Percentiles rank a stretch among this genome's conserved stretches.
Conservation (phyloP, 2,888 invertebrate genomes). For the Petrolisthes cinctipes region DNA sequence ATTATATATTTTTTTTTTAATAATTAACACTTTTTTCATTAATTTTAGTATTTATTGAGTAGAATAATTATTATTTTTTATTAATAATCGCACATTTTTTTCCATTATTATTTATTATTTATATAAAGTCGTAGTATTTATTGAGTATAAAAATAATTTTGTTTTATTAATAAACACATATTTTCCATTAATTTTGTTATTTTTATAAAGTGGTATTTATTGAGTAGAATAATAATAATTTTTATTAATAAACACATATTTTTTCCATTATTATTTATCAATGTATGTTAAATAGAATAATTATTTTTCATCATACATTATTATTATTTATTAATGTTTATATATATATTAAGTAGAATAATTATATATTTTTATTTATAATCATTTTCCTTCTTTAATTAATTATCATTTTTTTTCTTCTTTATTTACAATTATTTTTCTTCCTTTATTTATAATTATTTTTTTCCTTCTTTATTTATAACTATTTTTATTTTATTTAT, state of each 20-base stretch:
- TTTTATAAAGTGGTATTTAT: not conserved
- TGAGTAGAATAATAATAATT: not conserved
- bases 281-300: not conserved
- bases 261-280: not conserved
- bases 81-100: not conserved
- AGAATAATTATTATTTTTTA: not conserved
- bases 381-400: not conserved
- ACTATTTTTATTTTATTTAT: conserved; percentile 6
- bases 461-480: not conserved
- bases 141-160: not conserved
- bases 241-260: not conserved
- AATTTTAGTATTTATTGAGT: not conserved
- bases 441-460: not conserved
- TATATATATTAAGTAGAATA: not conserved
- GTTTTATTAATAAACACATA: not conserved
- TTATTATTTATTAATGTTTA: not conserved
- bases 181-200: not conserved
- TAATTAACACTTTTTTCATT: not conserved
- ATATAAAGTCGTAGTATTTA: not conserved
- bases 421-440: not conserved
- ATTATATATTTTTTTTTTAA: not conserved
- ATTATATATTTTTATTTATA: not conserved
- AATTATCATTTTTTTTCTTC: not conserved
- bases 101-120: not conserved
- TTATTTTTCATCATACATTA: not conserved